Base-by-base conservation (phyloP, 2,113 vertebrate species). In the Nicator chloris region DNA sequence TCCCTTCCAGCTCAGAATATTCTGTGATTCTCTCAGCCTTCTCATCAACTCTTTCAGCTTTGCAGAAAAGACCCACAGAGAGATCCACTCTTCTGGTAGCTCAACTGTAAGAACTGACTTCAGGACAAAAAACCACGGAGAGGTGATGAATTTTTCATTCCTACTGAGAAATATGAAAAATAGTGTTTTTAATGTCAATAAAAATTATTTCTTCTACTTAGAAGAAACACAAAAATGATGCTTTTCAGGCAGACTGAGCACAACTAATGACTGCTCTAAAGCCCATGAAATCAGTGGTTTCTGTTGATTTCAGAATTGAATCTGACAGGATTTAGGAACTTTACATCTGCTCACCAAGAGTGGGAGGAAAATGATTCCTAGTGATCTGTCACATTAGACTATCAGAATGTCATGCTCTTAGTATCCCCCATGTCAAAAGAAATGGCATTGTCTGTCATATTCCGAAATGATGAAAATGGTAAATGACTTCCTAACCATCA, bases 311-410 rank as follows among this genome's bases (percentile, higher is more conserved):
- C 44, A 60, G 45, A 88, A 85, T 28, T 79, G 54, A 71, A 82
- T 88, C 57, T 94, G 88, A 83, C 45, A 88, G 75, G 47, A 71
- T 85, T 82, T 60, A 92, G 33, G 71, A 88, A 85, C 40, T 93
- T 96, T 47, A 45, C 16, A 87, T 92, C 75, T 44, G 50, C 79
- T 92, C 39, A 53, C 17, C 24, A 86, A 86, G 54, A 94, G 50
- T 19, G 18, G 44, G 45, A 90, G 47, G 64, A 68, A 95, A 90
- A 70, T 66, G 39, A 78, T 60, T 86, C 57, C 65, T 47, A 72
- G n/a, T 18, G n/a, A 88, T 69, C 31, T 85, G 51, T 93, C 88
- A 90, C 44, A 54, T 75, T 45, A 66, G 47, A 70, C 37, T 56
- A 73, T 68, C 40, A 92, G 65, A 64, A 68, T 51, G 65, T 24